phyloP scores from a whole-genome alignment of 35 echinoderm and acorn worm genomes.

The Ophiothrix spiculata region DNA sequence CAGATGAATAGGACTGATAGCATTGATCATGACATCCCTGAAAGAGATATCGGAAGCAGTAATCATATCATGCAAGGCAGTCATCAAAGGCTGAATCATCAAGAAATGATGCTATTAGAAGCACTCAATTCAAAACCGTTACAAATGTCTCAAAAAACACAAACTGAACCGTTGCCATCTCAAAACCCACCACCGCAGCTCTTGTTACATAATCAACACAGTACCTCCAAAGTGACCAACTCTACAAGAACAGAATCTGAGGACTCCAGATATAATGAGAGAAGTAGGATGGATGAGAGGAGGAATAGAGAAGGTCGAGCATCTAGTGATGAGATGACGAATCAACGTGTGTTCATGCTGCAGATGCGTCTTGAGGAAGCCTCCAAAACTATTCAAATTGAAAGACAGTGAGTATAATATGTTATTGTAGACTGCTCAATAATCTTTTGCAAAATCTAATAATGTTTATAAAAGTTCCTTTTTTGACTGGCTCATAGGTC shows the following conservation, averaged over 20 bases:
- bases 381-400: constrained; percentile 74
- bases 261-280: too few relatives aligned
- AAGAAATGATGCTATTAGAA: constrained; percentile 15
- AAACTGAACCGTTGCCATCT: background rate
- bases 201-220: background rate
- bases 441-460: too few relatives aligned
- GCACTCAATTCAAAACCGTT: background rate
- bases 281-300: background rate
- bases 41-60: constrained; percentile 45
- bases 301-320: constrained; percentile 61
- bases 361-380: constrained; percentile 91
- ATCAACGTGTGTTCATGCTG: constrained; percentile 82
- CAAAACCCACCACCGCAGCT: background rate
- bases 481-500: too few relatives aligned
- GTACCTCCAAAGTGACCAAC: background rate
- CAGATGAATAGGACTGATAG: constrained; percentile 19
- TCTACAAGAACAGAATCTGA: background rate
- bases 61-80: background rate
- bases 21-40: constrained; percentile 35
- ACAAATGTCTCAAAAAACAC: background rate
- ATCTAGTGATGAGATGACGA: constrained; percentile 55
- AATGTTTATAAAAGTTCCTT: too few relatives aligned
- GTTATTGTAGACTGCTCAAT: too few relatives aligned
- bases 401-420: constrained; percentile 77
- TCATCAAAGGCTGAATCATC: background rate